phyloP scores from a whole-genome alignment of 2,888 invertebrate genomes.

The Melipona bicolor region DNA sequence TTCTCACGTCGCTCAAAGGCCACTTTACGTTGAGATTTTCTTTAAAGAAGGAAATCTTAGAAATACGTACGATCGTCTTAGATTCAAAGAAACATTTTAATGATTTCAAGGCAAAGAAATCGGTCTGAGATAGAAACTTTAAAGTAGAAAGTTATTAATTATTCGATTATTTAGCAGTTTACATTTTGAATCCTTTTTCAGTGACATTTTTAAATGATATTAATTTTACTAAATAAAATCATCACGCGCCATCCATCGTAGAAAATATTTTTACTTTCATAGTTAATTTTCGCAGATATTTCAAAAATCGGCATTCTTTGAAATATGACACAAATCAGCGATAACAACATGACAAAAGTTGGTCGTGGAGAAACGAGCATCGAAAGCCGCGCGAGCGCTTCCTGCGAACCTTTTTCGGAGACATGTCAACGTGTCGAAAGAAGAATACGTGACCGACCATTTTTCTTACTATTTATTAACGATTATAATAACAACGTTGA shows the following conservation, averaged over 20 bases:
- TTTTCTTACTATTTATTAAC: neutral
- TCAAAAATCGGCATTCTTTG: neutral
- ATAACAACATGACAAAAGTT: constrained; percentile 50
- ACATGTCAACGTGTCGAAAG: constrained; percentile 39
- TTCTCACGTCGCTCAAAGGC: constrained; percentile 10
- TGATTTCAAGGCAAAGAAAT: neutral
- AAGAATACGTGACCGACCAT: neutral
- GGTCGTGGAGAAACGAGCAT: constrained; percentile 57
- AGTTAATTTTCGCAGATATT: neutral
- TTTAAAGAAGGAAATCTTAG: neutral
- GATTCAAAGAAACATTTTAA: neutral
- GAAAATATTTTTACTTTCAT: neutral
- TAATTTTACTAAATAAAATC: neutral
- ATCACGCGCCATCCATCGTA: neutral
- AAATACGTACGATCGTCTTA: neutral
- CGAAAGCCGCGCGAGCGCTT: constrained; percentile 35
- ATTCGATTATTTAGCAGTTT: neutral
- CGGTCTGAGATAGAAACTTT: neutral
- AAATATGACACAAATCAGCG: neutral
- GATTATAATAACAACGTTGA: neutral
- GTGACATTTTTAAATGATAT: neutral
- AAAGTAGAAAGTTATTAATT: neutral
- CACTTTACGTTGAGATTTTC: neutral
- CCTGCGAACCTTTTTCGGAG: constrained; percentile 24
- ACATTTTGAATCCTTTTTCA: neutral